Conservation (phyloP, 2,113 vertebrate genomes). For the Clarias gariepinus region DNA sequence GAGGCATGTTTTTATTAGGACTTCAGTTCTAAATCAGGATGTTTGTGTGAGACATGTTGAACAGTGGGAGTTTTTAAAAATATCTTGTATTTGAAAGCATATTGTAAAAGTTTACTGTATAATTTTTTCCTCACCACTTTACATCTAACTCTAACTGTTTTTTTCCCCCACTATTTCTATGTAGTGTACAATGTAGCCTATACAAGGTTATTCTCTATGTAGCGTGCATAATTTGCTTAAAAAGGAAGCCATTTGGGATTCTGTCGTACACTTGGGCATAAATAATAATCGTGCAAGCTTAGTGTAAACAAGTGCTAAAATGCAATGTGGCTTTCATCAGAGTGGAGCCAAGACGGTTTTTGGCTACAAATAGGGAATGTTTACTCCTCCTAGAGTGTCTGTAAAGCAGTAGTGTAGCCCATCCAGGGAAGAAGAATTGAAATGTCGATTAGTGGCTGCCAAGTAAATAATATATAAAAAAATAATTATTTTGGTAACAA, state of each 20-base stretch:
- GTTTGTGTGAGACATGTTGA: neutral
- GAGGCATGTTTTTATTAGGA: neutral
- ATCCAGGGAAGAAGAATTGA: neutral
- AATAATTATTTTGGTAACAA: neutral
- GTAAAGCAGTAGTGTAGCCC: neutral
- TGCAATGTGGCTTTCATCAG: slow-evolving; percentile 1
- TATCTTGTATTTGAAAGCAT: neutral
- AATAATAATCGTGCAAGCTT: neutral
- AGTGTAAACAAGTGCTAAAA: neutral
- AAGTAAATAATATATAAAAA: slow-evolving; percentile 1
- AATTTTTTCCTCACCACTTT: neutral
- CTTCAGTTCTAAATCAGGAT: neutral
- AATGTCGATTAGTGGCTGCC: neutral
- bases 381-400: neutral
- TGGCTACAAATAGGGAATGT: slow-evolving; percentile 2
- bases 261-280: neutral
- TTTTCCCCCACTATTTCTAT: neutral
- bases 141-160: neutral
- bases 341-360: neutral
- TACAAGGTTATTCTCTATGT: neutral
- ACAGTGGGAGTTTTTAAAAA: neutral
- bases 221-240: too few species aligned
- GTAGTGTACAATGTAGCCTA: neutral
- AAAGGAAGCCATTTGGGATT: neutral
- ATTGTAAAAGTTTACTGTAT: neutral